Percentiles rank a stretch among this genome's conserved stretches.
phyloP scores from a whole-genome alignment of 2,113 vertebrate genomes.

The Ornithorhynchus anatinus region DNA sequence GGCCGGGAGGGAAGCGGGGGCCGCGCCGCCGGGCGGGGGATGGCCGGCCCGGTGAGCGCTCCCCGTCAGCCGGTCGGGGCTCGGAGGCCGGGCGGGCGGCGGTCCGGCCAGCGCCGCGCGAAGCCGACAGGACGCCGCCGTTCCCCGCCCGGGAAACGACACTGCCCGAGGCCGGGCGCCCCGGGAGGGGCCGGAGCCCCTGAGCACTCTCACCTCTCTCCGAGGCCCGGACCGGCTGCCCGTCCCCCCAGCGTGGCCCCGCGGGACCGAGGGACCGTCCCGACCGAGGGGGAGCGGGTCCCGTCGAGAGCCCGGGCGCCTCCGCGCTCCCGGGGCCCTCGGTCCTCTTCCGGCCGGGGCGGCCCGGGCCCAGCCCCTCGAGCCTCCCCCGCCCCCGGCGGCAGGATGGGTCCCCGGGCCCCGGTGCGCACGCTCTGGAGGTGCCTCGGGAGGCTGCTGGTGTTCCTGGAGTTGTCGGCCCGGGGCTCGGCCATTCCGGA shows the following conservation, averaged over 20 bases:
- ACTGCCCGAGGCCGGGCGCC: not conserved
- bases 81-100: constrained; percentile 19
- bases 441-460: constrained; percentile 2
- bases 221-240: too few relatives aligned
- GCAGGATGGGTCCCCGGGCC: constrained; percentile 41
- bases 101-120: not conserved
- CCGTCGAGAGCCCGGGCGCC: too few relatives aligned
- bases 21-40: not conserved
- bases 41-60: constrained; percentile 35
- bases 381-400: not conserved
- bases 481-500: not conserved
- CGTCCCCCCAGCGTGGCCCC: not conserved
- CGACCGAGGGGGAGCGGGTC: not conserved
- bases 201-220: not conserved
- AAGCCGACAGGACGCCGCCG: accelerated
- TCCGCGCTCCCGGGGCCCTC: not conserved
- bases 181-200: not conserved
- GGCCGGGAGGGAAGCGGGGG: too few relatives aligned
- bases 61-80: constrained; percentile 5
- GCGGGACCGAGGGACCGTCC: not conserved
- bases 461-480: constrained; percentile 8
- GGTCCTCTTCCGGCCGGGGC: not conserved
- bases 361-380: too few relatives aligned
- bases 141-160: not conserved
- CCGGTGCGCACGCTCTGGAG: constrained; percentile 13